Evolutionary conservation across 2,888 invertebrate species (phyloP).

Genomic region (Atethmia centrago): DNA sequence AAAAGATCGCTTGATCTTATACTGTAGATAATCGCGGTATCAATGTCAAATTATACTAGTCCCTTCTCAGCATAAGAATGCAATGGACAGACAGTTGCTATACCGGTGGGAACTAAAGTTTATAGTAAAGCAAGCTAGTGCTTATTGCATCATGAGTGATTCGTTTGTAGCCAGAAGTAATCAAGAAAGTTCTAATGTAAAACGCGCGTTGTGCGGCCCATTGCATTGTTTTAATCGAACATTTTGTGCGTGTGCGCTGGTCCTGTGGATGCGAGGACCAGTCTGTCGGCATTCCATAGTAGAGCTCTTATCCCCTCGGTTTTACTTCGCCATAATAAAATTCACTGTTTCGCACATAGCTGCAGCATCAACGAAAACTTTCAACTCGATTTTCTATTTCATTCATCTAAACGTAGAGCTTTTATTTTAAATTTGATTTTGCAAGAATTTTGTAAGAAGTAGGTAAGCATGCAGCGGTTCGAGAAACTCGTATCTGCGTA

Average conservation of each 20-base stretch:
- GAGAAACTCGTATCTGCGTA: not conserved
- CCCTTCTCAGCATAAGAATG: not conserved
- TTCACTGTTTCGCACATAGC: constrained; percentile 46
- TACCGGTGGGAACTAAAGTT: not conserved
- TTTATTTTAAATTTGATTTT: constrained; percentile 22
- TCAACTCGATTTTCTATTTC: constrained; percentile 44
- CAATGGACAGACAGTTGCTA: not conserved
- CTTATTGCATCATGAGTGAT: not conserved
- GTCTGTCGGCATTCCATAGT: constrained; percentile 59
- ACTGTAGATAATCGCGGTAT: not conserved
- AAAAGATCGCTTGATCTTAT: not conserved
- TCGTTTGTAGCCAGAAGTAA: constrained; percentile 13
- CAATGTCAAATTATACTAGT: not conserved
- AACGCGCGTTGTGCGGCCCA: constrained; percentile 7
- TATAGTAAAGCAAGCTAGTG: not conserved
- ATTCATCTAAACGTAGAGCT: not conserved
- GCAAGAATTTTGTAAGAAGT: not conserved
- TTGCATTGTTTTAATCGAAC: constrained; percentile 40
- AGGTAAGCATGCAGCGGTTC: not conserved
- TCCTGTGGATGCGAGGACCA: constrained; percentile 44
- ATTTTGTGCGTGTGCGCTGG: constrained; percentile 32
- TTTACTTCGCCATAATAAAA: constrained; percentile 55
- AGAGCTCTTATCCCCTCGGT: constrained; percentile 42
- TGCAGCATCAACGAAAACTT: constrained; percentile 45
- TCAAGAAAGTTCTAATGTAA: constrained; percentile 16